Base-by-base conservation (phyloP, 37 sponge, comb jelly and placozoan genomes). In the Agelas oroides region DNA sequence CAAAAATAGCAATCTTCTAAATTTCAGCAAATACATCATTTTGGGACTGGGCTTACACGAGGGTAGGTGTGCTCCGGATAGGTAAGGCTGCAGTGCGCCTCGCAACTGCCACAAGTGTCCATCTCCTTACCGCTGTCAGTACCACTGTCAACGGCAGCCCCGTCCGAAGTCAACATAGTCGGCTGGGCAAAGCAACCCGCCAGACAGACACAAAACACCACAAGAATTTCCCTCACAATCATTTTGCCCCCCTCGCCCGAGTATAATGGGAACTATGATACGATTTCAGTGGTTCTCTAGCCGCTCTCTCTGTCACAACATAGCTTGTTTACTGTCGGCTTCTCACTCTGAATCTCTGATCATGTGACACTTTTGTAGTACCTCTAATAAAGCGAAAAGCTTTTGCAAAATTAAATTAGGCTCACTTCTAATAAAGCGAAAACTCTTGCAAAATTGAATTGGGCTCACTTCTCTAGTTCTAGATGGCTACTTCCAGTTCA, bases 21-120 rank as follows among this genome's bases (percentile, higher is more conserved):
- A 46, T 46, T 8, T 46, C 6, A 46, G 6, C 8, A 12, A 8
- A 46, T 46, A 8, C 46, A 8, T 8, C 6, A 46, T 2, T 33
- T 63, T 8, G 8, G 32, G 38, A 18, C 28, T 15, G 32, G 8
- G 17, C 61, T 71, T 58, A 87, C 87, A 65, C 63, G 28, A 8
- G 87, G 81, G 57, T 87, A 87, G 11, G 87, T 87, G 41, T 87
- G 87, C 21, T 73, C 31, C 2, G 87, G 87, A 23, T 87, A 87
- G 64, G 59, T 80, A 14, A 17, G 56, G 56, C 76, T 33, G 30
- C 82, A 88, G 46, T 59, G 76, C 31, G 37, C 27, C 52, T 65
- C 33, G 58, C 82, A 81, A 0, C 41, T 21, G 11, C 46, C 6
- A 46, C 6, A 46, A 46, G 8, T 8, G 8, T 8, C 46, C 46